Base-by-base conservation (phyloP, 2,888 invertebrate genomes). In the Lasioglossum vierecki region DNA sequence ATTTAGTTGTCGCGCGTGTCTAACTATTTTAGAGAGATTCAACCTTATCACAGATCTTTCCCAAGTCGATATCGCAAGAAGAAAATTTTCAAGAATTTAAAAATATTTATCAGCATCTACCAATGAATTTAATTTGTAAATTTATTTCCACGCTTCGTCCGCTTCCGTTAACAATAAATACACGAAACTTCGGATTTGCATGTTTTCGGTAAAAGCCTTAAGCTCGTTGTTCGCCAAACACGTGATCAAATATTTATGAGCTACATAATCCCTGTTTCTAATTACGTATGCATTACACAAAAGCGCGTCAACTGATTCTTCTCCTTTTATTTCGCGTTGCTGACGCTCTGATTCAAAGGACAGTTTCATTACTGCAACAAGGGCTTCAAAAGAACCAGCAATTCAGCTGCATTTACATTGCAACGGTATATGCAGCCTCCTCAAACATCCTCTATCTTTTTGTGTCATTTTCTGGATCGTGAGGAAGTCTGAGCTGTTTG, bases 311-410 rank as follows among this genome's bases (percentile, higher is more conserved):
- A 22, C 68, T 39, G 22, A 68, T 68, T 68, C 35, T 39, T 22
- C 35, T 18, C 39, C 39, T 68, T 39, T 68, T 39, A 39, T 68
- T 18, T 39, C 39, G 68, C 18, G 68, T 39, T 39, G 22, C 39
- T 39, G 68, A 68, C 39, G 39, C 35, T 39, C 22, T 22, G 68
- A 39, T 39, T 68, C 39, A 68, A 44, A 46, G 60, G 30, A 44
- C 39, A 70, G 70, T 39, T 70, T 70, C 70, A 41, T 70, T 70
- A 70, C n/a, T 41, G 70, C 70, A 11, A 70, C 41, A 41, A 70
- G 70, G 70, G 41, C 70, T 70, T n/a, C 70, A 70, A 70, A 70
- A 70, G 41, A 41, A 70, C 13, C 22, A 39, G 41, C 70, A n/a
- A 70, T 70, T 41, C 70, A 39, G 41, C 70, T n/a, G 41, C 70